Conservation (phyloP, 2,888 invertebrate species). For the Rhodophaea formosa region DNA sequence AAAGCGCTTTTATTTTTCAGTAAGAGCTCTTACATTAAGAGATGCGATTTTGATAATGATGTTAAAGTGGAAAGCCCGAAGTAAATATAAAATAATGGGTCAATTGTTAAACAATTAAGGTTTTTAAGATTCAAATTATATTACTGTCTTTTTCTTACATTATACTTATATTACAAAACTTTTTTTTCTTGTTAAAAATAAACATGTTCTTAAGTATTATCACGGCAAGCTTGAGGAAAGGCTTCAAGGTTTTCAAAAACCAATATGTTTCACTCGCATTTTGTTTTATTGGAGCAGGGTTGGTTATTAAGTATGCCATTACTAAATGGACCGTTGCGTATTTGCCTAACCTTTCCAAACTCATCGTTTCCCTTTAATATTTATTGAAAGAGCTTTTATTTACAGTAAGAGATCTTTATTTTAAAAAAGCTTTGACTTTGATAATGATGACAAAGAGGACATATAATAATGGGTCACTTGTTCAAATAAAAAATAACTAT, state of each 20-base stretch:
- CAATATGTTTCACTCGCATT: conserved; percentile 11
- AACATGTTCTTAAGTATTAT: too few species aligned
- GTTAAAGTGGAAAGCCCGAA: not conserved
- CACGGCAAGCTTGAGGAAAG: too few species aligned
- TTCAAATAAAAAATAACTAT: too few species aligned
- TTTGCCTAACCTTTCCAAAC: conserved; percentile 37
- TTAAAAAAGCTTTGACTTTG: not conserved
- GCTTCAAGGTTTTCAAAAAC: not conserved
- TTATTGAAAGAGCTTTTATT: conserved; percentile 19
- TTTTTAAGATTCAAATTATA: too few species aligned
- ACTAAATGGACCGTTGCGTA: conserved; percentile 45
- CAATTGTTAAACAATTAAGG: too few species aligned
- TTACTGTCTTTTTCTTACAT: too few species aligned
- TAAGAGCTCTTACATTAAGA: not conserved
- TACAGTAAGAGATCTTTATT: not conserved
- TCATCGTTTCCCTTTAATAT: conserved; percentile 28
- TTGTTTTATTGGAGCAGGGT: conserved; percentile 12
- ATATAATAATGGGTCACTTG: too few species aligned
- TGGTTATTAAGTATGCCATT: conserved; percentile 37
- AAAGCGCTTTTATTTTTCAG: conserved; percentile 17
- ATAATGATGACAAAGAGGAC: not conserved
- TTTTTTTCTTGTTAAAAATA: too few species aligned
- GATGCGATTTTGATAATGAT: not conserved
- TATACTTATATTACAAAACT: too few species aligned
- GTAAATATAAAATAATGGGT: not conserved